These are phyloP conservation scores for Kryphioiulus occultus DNA, from an alignment of 2,888 invertebrate species.

Conservation along the genomic window DNA sequence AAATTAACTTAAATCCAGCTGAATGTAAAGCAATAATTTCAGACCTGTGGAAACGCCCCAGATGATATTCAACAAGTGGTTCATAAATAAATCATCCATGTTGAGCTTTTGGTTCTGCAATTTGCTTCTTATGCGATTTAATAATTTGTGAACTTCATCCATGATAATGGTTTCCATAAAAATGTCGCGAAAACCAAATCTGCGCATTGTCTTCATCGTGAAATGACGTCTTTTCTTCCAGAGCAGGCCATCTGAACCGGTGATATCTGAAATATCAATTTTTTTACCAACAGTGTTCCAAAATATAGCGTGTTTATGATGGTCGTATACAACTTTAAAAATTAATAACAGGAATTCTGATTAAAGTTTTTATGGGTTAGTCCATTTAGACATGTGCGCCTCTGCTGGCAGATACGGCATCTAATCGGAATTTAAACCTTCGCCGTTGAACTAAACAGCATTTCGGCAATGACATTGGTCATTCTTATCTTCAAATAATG, in stretches of 20 bases:
- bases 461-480: no score
- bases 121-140: neutral
- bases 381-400: no score
- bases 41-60: neutral
- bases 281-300: neutral
- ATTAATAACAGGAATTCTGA: no score
- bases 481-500: no score
- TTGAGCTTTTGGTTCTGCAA: neutral
- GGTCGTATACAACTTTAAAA: no score
- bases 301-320: neutral
- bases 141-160: neutral
- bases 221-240: conserved; percentile 15
- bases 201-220: neutral
- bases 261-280: conserved; percentile 16
- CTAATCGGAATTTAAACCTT: no score
- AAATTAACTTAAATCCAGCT: no score
- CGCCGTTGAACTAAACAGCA: no score
- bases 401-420: no score
- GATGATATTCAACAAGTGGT: neutral
- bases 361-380: no score
- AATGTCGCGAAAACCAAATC: neutral
- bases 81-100: neutral
- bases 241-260: neutral
- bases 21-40: no score
- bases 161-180: conserved; percentile 12